phyloP scores from a whole-genome alignment of 1,140 invertebrate genomes.

The Lysiphlebus fabarum region DNA sequence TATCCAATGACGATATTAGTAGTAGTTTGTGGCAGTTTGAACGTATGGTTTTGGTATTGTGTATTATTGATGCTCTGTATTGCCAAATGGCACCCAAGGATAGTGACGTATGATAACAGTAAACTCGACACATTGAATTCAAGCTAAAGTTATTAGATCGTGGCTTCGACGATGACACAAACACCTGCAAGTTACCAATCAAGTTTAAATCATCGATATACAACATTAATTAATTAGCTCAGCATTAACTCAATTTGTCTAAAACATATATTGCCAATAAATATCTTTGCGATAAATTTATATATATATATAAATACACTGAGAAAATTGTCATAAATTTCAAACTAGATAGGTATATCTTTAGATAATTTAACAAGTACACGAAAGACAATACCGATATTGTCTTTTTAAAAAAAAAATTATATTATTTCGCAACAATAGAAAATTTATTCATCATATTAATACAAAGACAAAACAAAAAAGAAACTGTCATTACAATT shows the following conservation, averaged over 20 bases:
- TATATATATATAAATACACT: background rate
- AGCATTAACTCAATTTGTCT: slow-evolving; percentile 31
- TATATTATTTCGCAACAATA: too few relatives aligned
- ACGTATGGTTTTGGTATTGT: slow-evolving; percentile 15
- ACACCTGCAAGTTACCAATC: slow-evolving; percentile 23
- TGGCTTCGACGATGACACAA: slow-evolving; percentile 23
- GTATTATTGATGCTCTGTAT: slow-evolving; percentile 31
- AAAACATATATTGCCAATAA: slow-evolving; percentile 26
- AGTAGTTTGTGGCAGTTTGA: too few relatives aligned
- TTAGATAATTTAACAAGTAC: slow-evolving; percentile 26
- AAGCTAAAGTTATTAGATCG: slow-evolving; percentile 41
- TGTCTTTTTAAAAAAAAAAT: background rate
- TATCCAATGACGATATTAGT: slow-evolving; percentile 20
- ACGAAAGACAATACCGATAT: background rate
- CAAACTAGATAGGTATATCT: slow-evolving; percentile 11
- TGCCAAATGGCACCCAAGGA: slow-evolving; percentile 31
- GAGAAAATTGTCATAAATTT: background rate
- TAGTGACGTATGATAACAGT: slow-evolving; percentile 41
- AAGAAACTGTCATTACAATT: slow-evolving; percentile 30
- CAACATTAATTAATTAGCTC: slow-evolving; percentile 22
- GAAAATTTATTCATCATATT: background rate
- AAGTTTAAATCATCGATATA: slow-evolving; percentile 24
- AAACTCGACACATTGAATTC: slow-evolving; percentile 31
- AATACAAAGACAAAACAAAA: slow-evolving; percentile 17
- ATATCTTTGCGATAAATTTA: background rate